Conservation (phyloP, 1,140 invertebrate genomes). For the Papilio glaucus region DNA sequence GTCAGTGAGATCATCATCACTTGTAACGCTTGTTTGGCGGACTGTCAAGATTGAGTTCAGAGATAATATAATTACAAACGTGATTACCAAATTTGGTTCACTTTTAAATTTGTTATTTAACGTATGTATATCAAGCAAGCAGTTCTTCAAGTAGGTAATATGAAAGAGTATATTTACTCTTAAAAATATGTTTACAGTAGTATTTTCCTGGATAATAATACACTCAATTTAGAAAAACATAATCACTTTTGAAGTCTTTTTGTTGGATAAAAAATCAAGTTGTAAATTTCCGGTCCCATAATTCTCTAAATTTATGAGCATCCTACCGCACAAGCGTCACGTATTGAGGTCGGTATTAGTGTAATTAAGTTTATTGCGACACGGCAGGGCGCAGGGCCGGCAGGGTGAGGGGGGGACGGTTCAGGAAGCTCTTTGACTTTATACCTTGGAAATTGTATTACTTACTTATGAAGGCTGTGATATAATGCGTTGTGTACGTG, state of each 20-base stretch:
- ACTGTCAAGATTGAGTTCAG: too few relatives aligned
- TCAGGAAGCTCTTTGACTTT: conserved; percentile 66
- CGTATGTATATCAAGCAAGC: too few relatives aligned
- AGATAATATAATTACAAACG: too few relatives aligned
- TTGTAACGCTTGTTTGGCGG: too few relatives aligned
- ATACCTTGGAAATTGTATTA: conserved; percentile 47
- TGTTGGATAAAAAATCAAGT: neutral
- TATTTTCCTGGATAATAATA: too few relatives aligned
- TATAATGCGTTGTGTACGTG: conserved; percentile 29
- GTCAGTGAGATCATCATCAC: too few relatives aligned
- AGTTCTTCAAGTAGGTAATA: too few relatives aligned
- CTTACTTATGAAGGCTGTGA: conserved; percentile 31
- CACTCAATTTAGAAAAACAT: neutral
- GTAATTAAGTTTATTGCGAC: conserved; percentile 74
- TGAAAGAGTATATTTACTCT: too few relatives aligned
- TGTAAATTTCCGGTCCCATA: neutral
- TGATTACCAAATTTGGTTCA: too few relatives aligned
- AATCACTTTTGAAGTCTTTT: neutral
- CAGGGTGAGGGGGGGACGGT: conserved; percentile 40
- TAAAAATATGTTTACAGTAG: too few relatives aligned
- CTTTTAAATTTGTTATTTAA: too few relatives aligned
- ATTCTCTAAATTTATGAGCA: conserved; percentile 41
- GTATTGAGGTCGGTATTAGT: conserved; percentile 62
- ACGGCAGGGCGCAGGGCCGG: conserved; percentile 33
- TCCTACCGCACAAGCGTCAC: conserved; percentile 53